Evolutionary conservation across 2,113 vertebrate species (phyloP).

Genomic region (Typhlomys cinereus): DNA sequence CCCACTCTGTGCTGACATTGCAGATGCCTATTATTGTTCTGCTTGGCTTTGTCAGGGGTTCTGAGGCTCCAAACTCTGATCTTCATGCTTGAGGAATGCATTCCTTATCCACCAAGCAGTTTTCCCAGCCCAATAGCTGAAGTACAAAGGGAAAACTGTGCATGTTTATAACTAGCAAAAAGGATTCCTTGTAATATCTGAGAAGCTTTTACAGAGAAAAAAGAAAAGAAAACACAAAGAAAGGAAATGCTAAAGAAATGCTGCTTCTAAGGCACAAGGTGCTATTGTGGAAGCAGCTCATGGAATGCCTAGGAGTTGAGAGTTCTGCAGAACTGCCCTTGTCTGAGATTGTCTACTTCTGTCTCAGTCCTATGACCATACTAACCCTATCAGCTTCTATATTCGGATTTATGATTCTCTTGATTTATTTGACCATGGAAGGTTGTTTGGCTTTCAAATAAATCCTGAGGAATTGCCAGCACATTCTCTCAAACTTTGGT

Average conservation of each 20-base stretch:
- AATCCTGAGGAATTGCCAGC: not conserved
- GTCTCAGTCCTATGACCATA: not conserved
- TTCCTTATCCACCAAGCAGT: too few species aligned
- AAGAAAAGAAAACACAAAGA: not conserved
- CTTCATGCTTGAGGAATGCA: too few species aligned
- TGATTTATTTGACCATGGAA: not conserved
- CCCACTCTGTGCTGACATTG: too few species aligned
- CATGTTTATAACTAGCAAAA: not conserved
- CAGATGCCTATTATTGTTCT: too few species aligned
- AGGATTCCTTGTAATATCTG: not conserved
- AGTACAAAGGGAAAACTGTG: not conserved
- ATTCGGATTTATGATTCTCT: not conserved
- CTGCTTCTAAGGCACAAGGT: not conserved
- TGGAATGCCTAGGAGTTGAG: not conserved
- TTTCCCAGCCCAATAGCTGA: too few species aligned
- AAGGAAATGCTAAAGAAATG: not conserved
- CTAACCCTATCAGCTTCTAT: not conserved
- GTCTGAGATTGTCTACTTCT: not conserved
- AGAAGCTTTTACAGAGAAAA: not conserved
- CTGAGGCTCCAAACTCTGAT: too few species aligned
- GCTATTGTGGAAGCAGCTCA: not conserved
- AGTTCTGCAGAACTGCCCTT: not conserved
- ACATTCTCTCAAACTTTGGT: not conserved
- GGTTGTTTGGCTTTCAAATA: conserved; percentile 5
- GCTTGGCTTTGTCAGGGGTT: too few species aligned